Conservation (phyloP, 2,888 invertebrate genomes). For the Nephrotoma guestfalica region DNA sequence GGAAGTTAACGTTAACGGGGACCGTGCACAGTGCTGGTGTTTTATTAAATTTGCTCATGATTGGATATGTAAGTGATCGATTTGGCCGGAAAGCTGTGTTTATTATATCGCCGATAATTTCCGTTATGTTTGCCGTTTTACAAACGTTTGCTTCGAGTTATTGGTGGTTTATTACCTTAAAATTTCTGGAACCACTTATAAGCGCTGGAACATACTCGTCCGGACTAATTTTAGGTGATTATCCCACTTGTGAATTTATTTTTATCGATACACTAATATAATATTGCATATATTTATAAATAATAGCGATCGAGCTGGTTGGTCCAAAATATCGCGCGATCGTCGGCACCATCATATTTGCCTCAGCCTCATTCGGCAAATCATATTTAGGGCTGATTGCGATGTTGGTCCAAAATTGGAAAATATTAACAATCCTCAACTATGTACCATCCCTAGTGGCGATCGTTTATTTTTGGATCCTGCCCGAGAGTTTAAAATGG, state of each 20-base stretch:
- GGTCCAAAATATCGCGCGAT: not conserved
- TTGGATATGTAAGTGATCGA: not conserved
- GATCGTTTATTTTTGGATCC: not conserved
- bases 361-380: not conserved
- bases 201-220: not conserved
- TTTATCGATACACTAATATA: not conserved
- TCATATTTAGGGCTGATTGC: not conserved
- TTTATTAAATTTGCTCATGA: not conserved
- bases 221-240: not conserved
- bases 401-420: not conserved
- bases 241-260: not conserved
- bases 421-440: not conserved
- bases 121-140: not conserved
- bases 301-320: not conserved
- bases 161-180: not conserved
- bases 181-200: not conserved
- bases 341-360: not conserved
- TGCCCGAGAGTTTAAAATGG: not conserved
- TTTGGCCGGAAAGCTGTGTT: not conserved
- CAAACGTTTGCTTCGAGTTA: not conserved
- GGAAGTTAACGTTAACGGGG: not conserved
- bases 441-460: not conserved
- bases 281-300: not conserved
- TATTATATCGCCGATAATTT: not conserved
- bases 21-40: not conserved